Percentiles rank a stretch among this genome's conserved stretches.
Evolutionary conservation across 2,797 vertebrate species (phyloP).

Genomic region (Tolypeutes matacus): DNA sequence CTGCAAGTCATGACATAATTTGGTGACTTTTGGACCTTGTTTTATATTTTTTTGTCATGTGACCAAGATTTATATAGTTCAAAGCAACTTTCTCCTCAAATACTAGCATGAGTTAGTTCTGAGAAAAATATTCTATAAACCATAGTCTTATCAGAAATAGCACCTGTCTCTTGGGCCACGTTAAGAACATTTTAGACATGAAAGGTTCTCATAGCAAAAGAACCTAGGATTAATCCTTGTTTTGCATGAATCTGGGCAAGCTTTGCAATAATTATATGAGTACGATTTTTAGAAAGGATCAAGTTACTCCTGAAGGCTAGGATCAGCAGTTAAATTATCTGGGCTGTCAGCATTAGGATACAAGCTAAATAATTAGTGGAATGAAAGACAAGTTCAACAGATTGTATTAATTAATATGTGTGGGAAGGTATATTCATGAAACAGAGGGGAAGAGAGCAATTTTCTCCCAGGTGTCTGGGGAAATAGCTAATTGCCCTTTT

Average conservation of each 20-base stretch:
- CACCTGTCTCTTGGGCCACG: conserved; percentile 9
- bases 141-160: conserved; percentile 49
- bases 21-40: conserved; percentile 34
- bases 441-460: background rate
- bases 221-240: conserved; percentile 2
- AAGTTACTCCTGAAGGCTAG: conserved; percentile 39
- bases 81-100: conserved; percentile 15
- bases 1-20: conserved; percentile 11
- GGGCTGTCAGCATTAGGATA: background rate
- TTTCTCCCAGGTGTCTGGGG: background rate
- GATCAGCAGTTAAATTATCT: conserved; percentile 43
- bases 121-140: conserved; percentile 16
- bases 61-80: conserved; percentile 26
- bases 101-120: conserved; percentile 20
- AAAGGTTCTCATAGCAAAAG: conserved; percentile 46
- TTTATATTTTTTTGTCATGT: conserved; percentile 55
- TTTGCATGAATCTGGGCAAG: conserved; percentile 34
- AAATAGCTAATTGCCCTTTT: conserved; percentile 23
- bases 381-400: conserved; percentile 17
- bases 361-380: background rate
- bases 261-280: conserved; percentile 22
- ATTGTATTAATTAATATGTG: background rate
- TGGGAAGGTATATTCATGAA: conserved; percentile 27
- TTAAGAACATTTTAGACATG: conserved; percentile 52
- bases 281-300: conserved; percentile 46